Base-by-base conservation (phyloP, 2,797 vertebrate genomes). In the Apogon talboti region DNA sequence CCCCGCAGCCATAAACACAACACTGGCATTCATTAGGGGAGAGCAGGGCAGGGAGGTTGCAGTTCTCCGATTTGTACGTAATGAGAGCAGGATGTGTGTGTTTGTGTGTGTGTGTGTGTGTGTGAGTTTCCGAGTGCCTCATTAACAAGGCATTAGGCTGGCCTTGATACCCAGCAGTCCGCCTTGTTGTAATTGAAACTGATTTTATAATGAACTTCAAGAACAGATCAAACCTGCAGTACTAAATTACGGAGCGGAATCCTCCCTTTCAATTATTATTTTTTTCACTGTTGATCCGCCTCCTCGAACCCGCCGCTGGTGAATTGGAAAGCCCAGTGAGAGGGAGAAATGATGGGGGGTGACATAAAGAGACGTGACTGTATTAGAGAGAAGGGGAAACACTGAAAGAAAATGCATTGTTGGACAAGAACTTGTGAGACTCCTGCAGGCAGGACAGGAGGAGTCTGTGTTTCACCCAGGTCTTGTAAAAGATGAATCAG, bases 191-290 rank as follows among this genome's bases (percentile, higher is more conserved):
- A 91, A 91, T 66, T 87, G 83, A 91, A 90, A 87, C 77, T 83
- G 87, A 87, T 89, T 91, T 90, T 89, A 86, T 91, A 91, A 91
- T 85, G 81, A 91, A 90, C 86, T 86, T 84, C 79, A 85, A 87
- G 86, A 67, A 66, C 80, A 86, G 83, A 87, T 89, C 81, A 87
- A 87, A 85, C 79, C 83, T 78, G 74, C 84, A 78, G 75, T 69
- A 75, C 64, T 69, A 74, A 87, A 83, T 87, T 83, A 85, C 81
- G 12, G 70, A 84, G 77, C 15, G 47, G 65, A 58, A 35, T 42
- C 44, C 30, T 2, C 41, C 10, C 19, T 7, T 50, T 54, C 43
- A 44, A 19, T 66, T 66, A 78, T 79, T 53, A 76, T 72, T 55
- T 81, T 81, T 53, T 71, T 56, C 11, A 19, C 30, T 0, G 0